Conservation (phyloP, 2,888 invertebrate genomes). For the Lingula anatina region DNA sequence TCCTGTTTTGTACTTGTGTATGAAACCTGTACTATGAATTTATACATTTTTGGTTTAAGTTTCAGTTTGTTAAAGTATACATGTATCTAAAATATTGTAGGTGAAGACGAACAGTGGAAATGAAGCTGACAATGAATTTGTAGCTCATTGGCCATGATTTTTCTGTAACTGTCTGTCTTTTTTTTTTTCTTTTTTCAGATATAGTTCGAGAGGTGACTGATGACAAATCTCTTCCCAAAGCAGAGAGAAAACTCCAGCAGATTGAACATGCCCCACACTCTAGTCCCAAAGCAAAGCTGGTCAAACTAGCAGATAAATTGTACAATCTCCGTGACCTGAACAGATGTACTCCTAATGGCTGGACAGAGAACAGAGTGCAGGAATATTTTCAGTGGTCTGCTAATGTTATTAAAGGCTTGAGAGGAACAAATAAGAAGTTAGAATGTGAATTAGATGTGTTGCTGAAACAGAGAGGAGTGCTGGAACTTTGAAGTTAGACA, state of each 20-base stretch:
- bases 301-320: constrained; percentile 76
- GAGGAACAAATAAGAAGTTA: constrained; percentile 61
- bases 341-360: constrained; percentile 56
- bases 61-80: too few relatives aligned
- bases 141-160: too few relatives aligned
- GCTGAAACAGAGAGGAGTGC: not conserved
- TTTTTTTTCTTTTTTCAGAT: constrained; percentile 17
- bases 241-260: constrained; percentile 61
- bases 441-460: constrained; percentile 53
- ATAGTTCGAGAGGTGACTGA: constrained; percentile 60
- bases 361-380: constrained; percentile 60
- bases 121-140: too few relatives aligned
- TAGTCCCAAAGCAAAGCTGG: constrained; percentile 65
- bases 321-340: constrained; percentile 73
- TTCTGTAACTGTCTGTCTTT: not conserved
- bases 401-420: constrained; percentile 63
- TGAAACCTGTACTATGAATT: too few relatives aligned
- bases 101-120: constrained; percentile 19
- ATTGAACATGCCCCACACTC: constrained; percentile 60
- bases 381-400: constrained; percentile 69
- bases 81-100: constrained; percentile 58
- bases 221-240: constrained; percentile 65
- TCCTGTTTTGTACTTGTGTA: too few relatives aligned
- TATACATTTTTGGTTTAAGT: too few relatives aligned
- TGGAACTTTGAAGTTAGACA: too few relatives aligned